phyloP scores from a whole-genome alignment of 1,140 invertebrate genomes.

The Leguminivora glycinivorella region DNA sequence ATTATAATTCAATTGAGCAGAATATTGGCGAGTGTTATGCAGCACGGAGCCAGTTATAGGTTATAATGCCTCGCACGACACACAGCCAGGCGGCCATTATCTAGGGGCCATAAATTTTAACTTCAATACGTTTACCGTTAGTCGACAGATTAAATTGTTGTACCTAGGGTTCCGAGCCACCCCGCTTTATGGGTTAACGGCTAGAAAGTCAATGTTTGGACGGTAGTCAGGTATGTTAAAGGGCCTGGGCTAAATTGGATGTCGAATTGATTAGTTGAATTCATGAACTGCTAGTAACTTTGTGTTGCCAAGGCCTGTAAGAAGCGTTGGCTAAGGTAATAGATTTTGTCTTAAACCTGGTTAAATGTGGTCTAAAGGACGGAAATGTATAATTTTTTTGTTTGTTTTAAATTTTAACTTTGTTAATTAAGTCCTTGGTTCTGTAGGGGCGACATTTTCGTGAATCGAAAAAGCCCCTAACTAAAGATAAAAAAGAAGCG shows the following conservation, averaged over 20 bases:
- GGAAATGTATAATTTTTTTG: no score
- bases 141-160: constrained; percentile 56
- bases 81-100: constrained; percentile 28
- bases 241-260: background rate
- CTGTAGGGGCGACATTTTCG: no score
- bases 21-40: constrained; percentile 16
- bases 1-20: constrained; percentile 9
- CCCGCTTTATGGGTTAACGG: constrained; percentile 19
- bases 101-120: constrained; percentile 38
- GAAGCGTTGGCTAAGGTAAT: no score
- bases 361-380: no score
- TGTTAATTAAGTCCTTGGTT: no score
- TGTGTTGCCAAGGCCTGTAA: no score
- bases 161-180: constrained; percentile 32
- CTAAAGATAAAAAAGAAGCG: no score
- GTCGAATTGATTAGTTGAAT: constrained; percentile 1
- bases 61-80: constrained; percentile 21
- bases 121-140: constrained; percentile 53
- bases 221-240: constrained; percentile 13
- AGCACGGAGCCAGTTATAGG: background rate
- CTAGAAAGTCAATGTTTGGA: constrained; percentile 25
- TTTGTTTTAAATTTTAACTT: no score
- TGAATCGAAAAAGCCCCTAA: no score
- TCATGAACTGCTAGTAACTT: background rate
- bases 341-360: no score